Evolutionary conservation across 2,797 vertebrate genomes (phyloP), one percentile per base, ranked within the genome.

Genomic region (Microcaecilia unicolor): DNA sequence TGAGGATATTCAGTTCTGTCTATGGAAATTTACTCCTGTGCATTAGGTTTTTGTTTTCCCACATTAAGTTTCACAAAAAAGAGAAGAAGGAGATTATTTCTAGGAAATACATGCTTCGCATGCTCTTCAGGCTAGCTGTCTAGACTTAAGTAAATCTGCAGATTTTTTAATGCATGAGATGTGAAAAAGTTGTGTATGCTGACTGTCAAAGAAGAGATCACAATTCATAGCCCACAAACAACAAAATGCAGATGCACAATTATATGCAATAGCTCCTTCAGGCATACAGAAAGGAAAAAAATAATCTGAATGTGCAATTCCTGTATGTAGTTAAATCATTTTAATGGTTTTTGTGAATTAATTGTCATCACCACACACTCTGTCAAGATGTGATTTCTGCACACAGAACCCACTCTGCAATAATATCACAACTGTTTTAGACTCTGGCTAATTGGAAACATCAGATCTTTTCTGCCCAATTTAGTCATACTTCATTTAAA

Each of bases 381-480:
- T 64, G 66, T 73, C 49, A 64, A 60, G 69, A 72, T 63, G 58
- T 44, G 48, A 50, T 42, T 64, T 65, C 57, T 56, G 74, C 58
- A 51, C 67, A 55, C 68, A 77, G 64, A 58, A 60, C 65, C 61
- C 63, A 70, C 61, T 35, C 28, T 44, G 50, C 48, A 64, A 72
- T 72, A 84, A 58, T 57, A 55, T 70, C 65, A 27, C 25, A 44
- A 45, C 30, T 34, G 29, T 48, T 55, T 61, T 58, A 37, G 46
- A 38, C 48, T 56, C 60, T 44, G 44, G 54, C 56, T 84, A 80
- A 83, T 80, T 78, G 76, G 76, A 85, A 86, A 73, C 70, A 80
- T 76, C 67, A 69, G 61, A 58, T 70, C 52, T 59, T 57, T 67
- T 44, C 59, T 71, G 70, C 63, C 67, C 61, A 67, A 49, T 60